Evolutionary conservation across 2,888 invertebrate species (phyloP), one percentile per base, ranked within the genome.

Genomic region (Bugula neritina): DNA sequence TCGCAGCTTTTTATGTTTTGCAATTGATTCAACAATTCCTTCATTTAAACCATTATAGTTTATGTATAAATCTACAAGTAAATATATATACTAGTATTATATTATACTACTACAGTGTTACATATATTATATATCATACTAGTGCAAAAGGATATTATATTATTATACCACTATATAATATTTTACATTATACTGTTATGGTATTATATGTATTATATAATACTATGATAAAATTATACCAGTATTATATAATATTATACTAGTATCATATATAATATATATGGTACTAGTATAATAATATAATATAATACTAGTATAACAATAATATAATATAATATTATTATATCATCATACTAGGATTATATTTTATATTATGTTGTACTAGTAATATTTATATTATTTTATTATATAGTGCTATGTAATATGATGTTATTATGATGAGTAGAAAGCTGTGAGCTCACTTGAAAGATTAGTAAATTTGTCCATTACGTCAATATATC

Each of bases 1-100:
- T 54, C 76, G 74, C 29, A 79, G 74, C 69, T 77, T 78, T 21
- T 75, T 75, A 25, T 76, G 74, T 73, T 76, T 77, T 0, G 77
- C 73, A 43, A 79, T 74, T 21, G 69, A 73, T 63, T 77, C 75
- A 1, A 79, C 58, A 2, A 79, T 76, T 69, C 77, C 77, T 25
- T 79, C 78, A 1, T 76, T 77, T 29, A 80, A 35, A 69, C 78
- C 80, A 72, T 78, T 79, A 72, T 80, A 80, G 70, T 80, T 80
- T 21, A 79, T 35, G 0, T 77, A 76, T 21, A 80, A 63, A 13
- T 43, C 54, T 43, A 29, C 2, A 63, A 57, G 25, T 5, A 57
- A n/a, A n/a, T n/a, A n/a, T n/a, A n/a, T n/a, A n/a, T n/a, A n/a
- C n/a, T n/a, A n/a, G n/a, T n/a, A n/a, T n/a, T n/a, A n/a, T n/a